Evolutionary conservation across 2,797 vertebrate genomes (phyloP), one percentile per base, ranked within the genome.

Genomic region (Parambassis ranga): DNA sequence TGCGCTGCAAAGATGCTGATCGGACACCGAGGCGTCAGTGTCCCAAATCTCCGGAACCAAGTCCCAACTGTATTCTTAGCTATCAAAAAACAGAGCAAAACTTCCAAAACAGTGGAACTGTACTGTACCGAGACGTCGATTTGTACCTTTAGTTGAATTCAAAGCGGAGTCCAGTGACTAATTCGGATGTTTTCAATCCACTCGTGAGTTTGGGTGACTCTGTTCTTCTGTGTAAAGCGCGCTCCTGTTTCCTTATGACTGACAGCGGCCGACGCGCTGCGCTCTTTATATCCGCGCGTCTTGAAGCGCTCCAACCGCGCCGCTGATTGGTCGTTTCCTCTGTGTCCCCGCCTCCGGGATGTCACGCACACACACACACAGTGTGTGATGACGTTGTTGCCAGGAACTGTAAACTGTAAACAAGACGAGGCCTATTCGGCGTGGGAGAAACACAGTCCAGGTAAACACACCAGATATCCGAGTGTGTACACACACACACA

Each of bases 341-440:
- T 1, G 10, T 6, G 27, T 38, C 56, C 77, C 81, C 87, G 79
- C 83, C 83, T 49, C 67, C 31, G 28, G 27, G 27, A 33, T 57
- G 70, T 81, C 65, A 62, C 24, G 43, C 16, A 8, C 15, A n/a
- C n/a, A n/a, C n/a, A n/a, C n/a, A n/a, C n/a, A n/a, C n/a, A n/a
- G n/a, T n/a, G 13, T 15, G 16, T 1, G 30, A 77, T 93, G 93
- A 93, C 92, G 94, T 92, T 74, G 91, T 90, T 95, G 92, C 94
- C 94, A 86, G 94, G 92, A 95, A 94, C 83, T n/a, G 79, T 84
- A 85, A 86, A 90, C 87, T 86, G 91, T 94, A 93, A 95, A 95
- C 93, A 95, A 84, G 90, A 89, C 69, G 23, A 57, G 47, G 51
- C 64, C 65, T 68, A 71, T 83, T 79, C 85, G 15, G 23, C 32